Evolutionary conservation across 2,888 invertebrate genomes (phyloP), one percentile per base, ranked within the genome.

Genomic region (Andrena bucephala): DNA sequence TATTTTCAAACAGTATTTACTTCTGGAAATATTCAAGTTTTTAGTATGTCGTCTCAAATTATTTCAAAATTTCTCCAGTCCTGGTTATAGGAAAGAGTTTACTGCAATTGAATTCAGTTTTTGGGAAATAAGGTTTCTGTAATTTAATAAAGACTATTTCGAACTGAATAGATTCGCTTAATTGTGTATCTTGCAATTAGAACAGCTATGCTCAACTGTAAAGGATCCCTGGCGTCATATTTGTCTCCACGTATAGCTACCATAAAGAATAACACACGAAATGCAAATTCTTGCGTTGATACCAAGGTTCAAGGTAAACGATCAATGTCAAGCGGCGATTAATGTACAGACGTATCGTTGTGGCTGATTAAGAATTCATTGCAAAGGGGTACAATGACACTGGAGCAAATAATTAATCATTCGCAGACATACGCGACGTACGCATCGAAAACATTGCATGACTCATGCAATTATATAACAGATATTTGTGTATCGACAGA

Each of bases 401-500:
- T 20, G 2, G 24, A 16, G 2, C n/a, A 29, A 8, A 24, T 8
- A 16, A 16, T 24, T 63, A 65, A 72, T 63, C 27, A 24, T 27
- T 10, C 24, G 13, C 20, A 48, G 29, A 74, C 24, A 66, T 13
- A 24, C 16, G 27, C n/a, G 42, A 42, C 31, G 27, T 50, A 16
- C 8, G 20, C 31, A 4, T 3, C 27, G 8, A 75, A 68, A 68
- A 68, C n/a, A 68, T n/a, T 50, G 24, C 33, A 6, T 50, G 27
- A n/a, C 31, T 60, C 7, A n/a, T 60, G 50, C 27, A 60, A 31
- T 75, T 75, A 36, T 13, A 33, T 60, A 68, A 69, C 24, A 69
- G 36, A 54, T 48, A 42, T 59, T 36, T 4, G 4, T 42, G 24
- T 29, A 13, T 10, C 27, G 8, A 20, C 13, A 6, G 20, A 29